A percentile compares a stretch with the other conserved stretches of the same genome.
Evolutionary conservation across 1,140 invertebrate species (phyloP).

Genomic region (Drosophila nigrodunni): DNA sequence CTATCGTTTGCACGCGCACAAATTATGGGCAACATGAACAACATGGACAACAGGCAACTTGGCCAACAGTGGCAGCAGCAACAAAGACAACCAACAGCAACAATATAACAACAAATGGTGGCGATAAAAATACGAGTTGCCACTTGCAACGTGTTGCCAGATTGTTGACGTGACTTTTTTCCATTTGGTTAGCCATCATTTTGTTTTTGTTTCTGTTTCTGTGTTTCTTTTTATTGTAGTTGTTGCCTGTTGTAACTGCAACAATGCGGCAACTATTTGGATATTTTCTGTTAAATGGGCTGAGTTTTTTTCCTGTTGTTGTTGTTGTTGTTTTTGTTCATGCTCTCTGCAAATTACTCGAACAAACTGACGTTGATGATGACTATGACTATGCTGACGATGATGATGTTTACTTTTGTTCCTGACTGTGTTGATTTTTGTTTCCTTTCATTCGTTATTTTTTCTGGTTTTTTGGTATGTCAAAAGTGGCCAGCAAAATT

Average conservation of each 20-base stretch:
- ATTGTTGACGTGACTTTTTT: constrained; percentile 72
- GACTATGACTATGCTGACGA: constrained; percentile 33
- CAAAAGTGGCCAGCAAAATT: constrained; percentile 35
- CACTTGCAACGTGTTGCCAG: constrained; percentile 80
- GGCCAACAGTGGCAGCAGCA: constrained; percentile 11
- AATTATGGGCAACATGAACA: constrained; percentile 47
- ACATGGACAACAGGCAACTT: constrained; percentile 6
- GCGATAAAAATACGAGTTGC: constrained; percentile 73
- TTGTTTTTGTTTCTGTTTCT: constrained; percentile 5
- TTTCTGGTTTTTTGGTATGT: constrained; percentile 16
- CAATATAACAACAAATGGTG: constrained; percentile 27
- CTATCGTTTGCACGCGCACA: constrained; percentile 65
- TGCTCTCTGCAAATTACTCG: constrained; percentile 54
- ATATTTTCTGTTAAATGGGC: constrained; percentile 64
- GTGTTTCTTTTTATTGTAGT: constrained; percentile 2
- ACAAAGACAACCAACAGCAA: constrained; percentile 32
- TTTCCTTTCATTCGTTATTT: neutral
- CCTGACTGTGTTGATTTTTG: constrained; percentile 8
- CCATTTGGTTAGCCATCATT: neutral
- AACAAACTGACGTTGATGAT: constrained; percentile 46
- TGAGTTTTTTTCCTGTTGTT: neutral
- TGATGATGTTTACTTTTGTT: constrained; percentile 39
- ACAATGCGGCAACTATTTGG: constrained; percentile 61
- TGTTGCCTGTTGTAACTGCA: constrained; percentile 25
- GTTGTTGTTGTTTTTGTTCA: constrained; percentile 16